Percentiles rank a stretch among this genome's conserved stretches.
Conservation (phyloP, 2,113 vertebrate species). For the Tor tambroides region DNA sequence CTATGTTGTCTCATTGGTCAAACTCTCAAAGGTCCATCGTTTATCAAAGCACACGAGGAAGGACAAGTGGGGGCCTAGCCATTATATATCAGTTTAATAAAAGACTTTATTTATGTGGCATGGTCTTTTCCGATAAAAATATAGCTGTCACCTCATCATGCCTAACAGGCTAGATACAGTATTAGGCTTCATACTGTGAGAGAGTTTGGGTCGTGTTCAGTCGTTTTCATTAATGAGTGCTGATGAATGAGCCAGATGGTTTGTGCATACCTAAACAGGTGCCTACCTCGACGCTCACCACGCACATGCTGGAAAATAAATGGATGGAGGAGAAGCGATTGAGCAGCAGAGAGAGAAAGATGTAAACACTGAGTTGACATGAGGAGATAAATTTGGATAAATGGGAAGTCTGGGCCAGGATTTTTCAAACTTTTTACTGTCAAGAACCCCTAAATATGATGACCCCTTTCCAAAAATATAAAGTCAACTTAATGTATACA, state of each 20-base stretch:
- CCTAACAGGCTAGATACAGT: conserved; percentile 2
- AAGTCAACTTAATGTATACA: not conserved
- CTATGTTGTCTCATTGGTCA: not conserved
- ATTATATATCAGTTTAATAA: not conserved
- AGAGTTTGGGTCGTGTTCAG: conserved; percentile 29
- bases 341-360: conserved; percentile 42
- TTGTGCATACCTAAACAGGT: conserved; percentile 60
- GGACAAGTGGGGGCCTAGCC: not conserved
- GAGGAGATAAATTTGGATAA: not conserved
- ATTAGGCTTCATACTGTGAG: conserved; percentile 27
- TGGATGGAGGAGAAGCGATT: conserved; percentile 64
- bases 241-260: conserved; percentile 57
- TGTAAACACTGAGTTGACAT: conserved; percentile 62
- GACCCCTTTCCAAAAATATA: not conserved
- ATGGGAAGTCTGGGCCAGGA: not conserved
- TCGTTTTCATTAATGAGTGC: conserved; percentile 56
- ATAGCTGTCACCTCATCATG: conserved; percentile 28
- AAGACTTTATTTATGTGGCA: not conserved
- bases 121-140: conserved; percentile 24
- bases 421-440: not conserved
- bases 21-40: not conserved
- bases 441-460: not conserved
- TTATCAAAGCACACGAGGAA: not conserved
- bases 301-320: conserved; percentile 58
- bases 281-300: not conserved